These are phyloP conservation scores for Anarhynchus alexandrinus DNA, from an alignment of 2,113 vertebrate genomes.

Conservation along the genomic window DNA sequence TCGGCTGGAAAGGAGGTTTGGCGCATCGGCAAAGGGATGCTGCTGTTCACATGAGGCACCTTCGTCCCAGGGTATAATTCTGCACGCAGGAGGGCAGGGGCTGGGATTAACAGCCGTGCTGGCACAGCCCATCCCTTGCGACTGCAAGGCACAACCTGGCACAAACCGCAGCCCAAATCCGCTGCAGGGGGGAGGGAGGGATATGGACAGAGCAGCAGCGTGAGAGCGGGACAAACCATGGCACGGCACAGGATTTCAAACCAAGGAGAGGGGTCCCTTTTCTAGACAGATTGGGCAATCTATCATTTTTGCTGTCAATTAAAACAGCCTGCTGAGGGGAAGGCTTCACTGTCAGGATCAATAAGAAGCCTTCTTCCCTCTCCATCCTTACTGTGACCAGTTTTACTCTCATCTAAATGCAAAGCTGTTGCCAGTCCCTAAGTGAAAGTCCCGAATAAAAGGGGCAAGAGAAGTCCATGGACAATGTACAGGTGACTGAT, in stretches of 20 bases:
- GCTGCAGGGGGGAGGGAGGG: not conserved
- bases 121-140: not conserved
- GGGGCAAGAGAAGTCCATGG: not conserved
- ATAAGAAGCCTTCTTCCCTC: not conserved
- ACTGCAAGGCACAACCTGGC: not conserved
- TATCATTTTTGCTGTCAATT: not conserved
- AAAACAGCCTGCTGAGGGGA: not conserved
- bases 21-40: not conserved
- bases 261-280: not conserved
- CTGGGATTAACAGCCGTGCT: not conserved
- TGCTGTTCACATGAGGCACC: accelerated
- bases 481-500: not conserved
- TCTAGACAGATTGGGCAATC: not conserved
- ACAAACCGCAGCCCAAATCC: not conserved
- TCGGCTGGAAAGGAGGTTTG: not conserved
- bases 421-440: not conserved
- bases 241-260: not conserved
- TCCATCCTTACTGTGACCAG: not conserved
- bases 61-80: not conserved
- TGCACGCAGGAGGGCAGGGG: not conserved
- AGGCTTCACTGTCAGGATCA: not conserved
- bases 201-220: not conserved
- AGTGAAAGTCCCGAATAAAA: not conserved
- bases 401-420: conserved; percentile 21
- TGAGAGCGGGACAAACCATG: not conserved